A percentile compares a stretch with the other conserved stretches of the same genome.
phyloP scores from a whole-genome alignment of 2,888 invertebrate genomes.

The Dioctria linearis region DNA sequence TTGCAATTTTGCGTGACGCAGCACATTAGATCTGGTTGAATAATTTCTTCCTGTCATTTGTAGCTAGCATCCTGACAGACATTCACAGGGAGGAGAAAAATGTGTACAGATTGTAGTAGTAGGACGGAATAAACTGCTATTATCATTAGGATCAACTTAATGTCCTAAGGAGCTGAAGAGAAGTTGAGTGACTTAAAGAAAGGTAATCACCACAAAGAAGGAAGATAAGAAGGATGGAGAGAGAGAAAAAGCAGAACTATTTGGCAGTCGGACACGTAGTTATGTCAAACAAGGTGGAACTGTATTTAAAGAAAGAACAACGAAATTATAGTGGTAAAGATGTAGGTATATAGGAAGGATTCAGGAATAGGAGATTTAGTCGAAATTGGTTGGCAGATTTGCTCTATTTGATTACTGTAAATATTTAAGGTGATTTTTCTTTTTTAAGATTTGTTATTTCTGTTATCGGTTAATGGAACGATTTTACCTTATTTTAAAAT shows the following conservation, averaged over 20 bases:
- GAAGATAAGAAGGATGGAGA: neutral
- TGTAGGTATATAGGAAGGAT: too few relatives aligned
- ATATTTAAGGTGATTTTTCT: too few relatives aligned
- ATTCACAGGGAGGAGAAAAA: neutral
- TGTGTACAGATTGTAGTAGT: conserved; percentile 5
- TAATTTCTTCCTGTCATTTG: conserved; percentile 42
- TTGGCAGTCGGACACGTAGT: conserved; percentile 2
- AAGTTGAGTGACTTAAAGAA: conserved; percentile 43
- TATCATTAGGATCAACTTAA: conserved; percentile 45
- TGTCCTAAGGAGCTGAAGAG: conserved; percentile 8
- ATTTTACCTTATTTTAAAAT: too few relatives aligned
- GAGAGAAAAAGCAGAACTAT: neutral
- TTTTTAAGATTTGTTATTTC: too few relatives aligned
- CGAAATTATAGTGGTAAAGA: too few relatives aligned
- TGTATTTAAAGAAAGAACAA: neutral
- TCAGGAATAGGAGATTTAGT: too few relatives aligned
- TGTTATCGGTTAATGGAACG: too few relatives aligned
- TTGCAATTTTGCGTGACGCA: conserved; percentile 45
- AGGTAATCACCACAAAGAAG: conserved; percentile 4
- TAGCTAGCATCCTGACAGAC: conserved; percentile 40
- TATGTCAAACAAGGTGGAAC: conserved; percentile 13
- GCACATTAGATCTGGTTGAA: conserved; percentile 42
- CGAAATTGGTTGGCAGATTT: too few relatives aligned
- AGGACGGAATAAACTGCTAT: conserved; percentile 33
- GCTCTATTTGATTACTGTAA: too few relatives aligned